phyloP scores from a whole-genome alignment of 2,113 vertebrate species.

The Halcyon malimbica region DNA sequence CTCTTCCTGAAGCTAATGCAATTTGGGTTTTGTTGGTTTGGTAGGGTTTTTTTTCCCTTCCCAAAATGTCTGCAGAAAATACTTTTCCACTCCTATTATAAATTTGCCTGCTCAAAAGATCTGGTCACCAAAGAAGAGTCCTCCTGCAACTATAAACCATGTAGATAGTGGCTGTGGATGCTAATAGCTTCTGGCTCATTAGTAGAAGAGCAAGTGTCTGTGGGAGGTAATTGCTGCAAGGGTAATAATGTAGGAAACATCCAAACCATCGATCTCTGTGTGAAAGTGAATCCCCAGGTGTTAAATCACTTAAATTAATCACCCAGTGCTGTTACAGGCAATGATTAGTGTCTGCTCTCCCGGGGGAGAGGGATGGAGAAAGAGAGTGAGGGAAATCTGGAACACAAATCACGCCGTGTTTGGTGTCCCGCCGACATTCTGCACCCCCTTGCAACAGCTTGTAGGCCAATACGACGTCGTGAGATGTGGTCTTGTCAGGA shows the following conservation, averaged over 20 bases:
- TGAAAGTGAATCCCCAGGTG: slow-evolving; percentile 53
- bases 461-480: neutral
- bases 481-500: neutral
- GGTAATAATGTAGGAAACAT: slow-evolving; percentile 51
- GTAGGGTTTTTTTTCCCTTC: neutral
- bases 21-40: neutral
- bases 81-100: neutral
- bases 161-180: neutral
- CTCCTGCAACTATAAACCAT: neutral
- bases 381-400: neutral
- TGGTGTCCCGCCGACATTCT: neutral
- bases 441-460: neutral
- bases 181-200: slow-evolving; percentile 55
- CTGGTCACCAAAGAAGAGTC: neutral
- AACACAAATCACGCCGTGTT: fast-evolving
- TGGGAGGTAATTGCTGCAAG: slow-evolving; percentile 56
- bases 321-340: slow-evolving; percentile 12
- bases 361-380: neutral
- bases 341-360: slow-evolving; percentile 21
- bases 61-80: neutral
- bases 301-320: slow-evolving; percentile 65
- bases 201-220: slow-evolving; percentile 33
- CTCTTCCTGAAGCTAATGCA: neutral
- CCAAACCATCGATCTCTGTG: slow-evolving; percentile 44
- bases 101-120: neutral